These are phyloP conservation scores for Linurgus olivaceus DNA, from an alignment of 2,797 vertebrate genomes.

Conservation along the genomic window DNA sequence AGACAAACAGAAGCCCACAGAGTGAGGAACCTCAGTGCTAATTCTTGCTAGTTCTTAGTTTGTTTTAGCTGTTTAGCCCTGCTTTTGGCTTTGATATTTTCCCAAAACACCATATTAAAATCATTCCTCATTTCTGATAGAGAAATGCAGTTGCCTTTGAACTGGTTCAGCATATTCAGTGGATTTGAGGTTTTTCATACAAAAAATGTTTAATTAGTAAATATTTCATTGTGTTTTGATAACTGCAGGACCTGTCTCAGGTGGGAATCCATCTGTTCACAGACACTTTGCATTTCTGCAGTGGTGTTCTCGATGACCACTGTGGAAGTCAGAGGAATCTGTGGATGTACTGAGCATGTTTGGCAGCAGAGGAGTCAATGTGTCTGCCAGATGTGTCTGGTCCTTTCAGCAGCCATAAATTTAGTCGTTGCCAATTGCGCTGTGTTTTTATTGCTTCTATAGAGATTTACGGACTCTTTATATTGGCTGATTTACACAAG, in stretches of 20 bases:
- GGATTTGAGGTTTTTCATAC: background rate
- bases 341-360: background rate
- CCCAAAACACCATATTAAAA: background rate
- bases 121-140: background rate
- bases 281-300: background rate
- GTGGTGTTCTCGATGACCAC: background rate
- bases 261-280: background rate
- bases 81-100: background rate
- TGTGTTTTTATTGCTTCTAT: slow-evolving; percentile 55
- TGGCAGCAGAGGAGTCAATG: slow-evolving; percentile 33
- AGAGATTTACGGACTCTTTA: slow-evolving; percentile 58
- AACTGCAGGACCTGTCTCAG: background rate
- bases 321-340: background rate
- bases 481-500: slow-evolving; percentile 50
- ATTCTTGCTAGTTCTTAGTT: background rate
- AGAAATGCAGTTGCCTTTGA: background rate
- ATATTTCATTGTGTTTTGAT: background rate
- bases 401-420: slow-evolving; percentile 47
- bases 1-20: background rate
- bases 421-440: slow-evolving; percentile 32
- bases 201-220: background rate
- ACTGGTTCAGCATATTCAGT: background rate
- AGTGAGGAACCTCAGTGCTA: background rate
- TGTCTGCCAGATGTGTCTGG: slow-evolving; percentile 40
- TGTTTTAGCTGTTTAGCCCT: background rate